Evolutionary conservation across 30 jellyfish, hydroid and myxozoan species (phyloP), one percentile per base, ranked within the genome.

Genomic region (Pelagia noctiluca): DNA sequence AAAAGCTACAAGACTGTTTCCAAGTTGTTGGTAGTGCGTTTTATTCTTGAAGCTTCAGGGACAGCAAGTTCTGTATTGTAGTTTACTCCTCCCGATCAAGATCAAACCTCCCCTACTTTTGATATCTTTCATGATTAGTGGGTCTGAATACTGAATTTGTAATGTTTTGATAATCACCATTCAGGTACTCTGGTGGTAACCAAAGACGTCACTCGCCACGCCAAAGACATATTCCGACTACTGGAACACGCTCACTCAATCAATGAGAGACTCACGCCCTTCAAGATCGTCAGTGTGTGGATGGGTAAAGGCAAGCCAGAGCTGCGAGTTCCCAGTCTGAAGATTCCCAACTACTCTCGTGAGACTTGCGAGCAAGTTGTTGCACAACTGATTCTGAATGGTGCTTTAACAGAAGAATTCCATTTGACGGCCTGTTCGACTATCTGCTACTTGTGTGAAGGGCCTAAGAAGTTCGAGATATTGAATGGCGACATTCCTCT

Each of bases 391-490:
- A 71, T 93, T 2, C 32, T 88, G 2, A 88, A 93, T 25, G 82
- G 75, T 5, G 90, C 89, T 5, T 35, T 93, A 34, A 57, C 73
- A 31, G 98, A 93, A 73, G 98, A 93, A 35, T 86, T 82, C 76
- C 97, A 93, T 68, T 88, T 85, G 35, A 93, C 98, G 18, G 97
- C 98, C 21, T 93, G 83, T 69, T 30, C 78, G 24, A 93, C 95
- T 29, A 71, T 88, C 16, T 66, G 87, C 65, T 93, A 93, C 65
- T 30, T 93, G 36, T 64, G 83, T 26, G 94, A 82, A 34, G 98
- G 98, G 11, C 95, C 90, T 24, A 53, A 52, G 30, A 52, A 52
- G 21, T 25, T 10, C 4, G 12, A 8, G 12, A 52, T 52, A 4
- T 5, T 52, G 26, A 25, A 52, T 3, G 68, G 68, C 16, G 4